Evolutionary conservation across 2,888 invertebrate genomes (phyloP), one percentile per base, ranked within the genome.

Genomic region (Drosophila ustulata): DNA sequence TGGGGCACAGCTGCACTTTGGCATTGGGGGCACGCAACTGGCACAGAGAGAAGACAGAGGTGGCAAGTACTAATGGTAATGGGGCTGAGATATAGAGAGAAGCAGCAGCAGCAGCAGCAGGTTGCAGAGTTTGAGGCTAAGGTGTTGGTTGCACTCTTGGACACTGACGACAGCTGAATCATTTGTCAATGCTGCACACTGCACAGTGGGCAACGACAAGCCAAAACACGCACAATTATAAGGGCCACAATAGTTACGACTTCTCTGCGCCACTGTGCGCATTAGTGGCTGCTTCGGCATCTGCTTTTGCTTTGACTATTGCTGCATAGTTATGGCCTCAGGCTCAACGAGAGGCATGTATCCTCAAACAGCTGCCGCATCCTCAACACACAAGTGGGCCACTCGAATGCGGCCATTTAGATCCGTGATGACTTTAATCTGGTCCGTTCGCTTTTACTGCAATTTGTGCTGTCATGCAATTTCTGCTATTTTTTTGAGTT

Each of bases 181-280:
- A 75, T 75, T 75, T 75, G 62, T 67, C 75, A 71, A 67, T 67
- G 71, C n/a, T n/a, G 13, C 39, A 62, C 65, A 67, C 7, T 41
- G 51, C 57, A 65, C 61, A 65, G 64, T 65, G 50, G 58, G 30
- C 34, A 39, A 6, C n/a, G 6, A 4, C 25, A 6, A n/a, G n/a
- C 37, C 37, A 3, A 37, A 9, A 45, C 34, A 37, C 0, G 4
- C 7, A n/a, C 13, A 34, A 25, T 5, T 23, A 18, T 18, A 18
- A 18, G 1, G 18, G 18, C 18, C 18, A 18, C 2, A 18, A 18
- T 18, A 18, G 1, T 18, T 18, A 18, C 1, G 18, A 18, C 18
- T 18, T 18, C 18, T 37, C 9, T 43, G 30, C 9, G n/a, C 26
- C 50, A 59, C 59, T 51, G 43, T 61, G 51, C 34, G 30, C 58